Conservation (phyloP, 2,797 vertebrate genomes). For the Buceros bicornis region DNA sequence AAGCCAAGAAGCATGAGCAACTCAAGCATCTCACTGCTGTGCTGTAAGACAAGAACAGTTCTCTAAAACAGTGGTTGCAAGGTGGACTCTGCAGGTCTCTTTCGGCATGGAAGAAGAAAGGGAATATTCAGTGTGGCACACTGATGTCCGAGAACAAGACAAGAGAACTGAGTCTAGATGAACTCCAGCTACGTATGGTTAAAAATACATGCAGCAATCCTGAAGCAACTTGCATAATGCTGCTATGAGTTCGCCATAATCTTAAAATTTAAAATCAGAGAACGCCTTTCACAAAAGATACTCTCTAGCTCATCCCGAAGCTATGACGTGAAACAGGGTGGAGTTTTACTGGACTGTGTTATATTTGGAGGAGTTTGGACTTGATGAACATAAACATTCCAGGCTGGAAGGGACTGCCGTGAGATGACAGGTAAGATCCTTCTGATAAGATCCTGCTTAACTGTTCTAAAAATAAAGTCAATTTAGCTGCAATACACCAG, state of each 20-base stretch:
- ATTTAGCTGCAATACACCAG: background rate
- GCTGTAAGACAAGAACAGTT: background rate
- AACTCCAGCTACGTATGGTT: background rate
- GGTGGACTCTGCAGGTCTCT: background rate
- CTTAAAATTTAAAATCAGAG: background rate
- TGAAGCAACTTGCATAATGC: background rate
- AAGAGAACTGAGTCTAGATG: background rate
- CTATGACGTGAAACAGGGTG: slow-evolving; percentile 3
- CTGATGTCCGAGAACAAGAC: background rate
- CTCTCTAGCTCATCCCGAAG: background rate
- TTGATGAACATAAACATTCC: slow-evolving; percentile 29
- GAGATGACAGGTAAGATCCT: slow-evolving; percentile 14
- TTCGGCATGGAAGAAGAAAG: background rate
- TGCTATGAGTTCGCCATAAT: background rate
- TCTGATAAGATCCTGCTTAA: background rate
- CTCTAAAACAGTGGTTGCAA: background rate
- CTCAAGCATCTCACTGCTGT: background rate
- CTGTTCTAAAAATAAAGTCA: background rate
- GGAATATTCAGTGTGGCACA: background rate
- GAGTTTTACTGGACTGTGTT: slow-evolving; percentile 7
- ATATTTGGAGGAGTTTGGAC: slow-evolving; percentile 12
- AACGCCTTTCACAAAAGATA: background rate
- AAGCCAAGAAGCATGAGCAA: background rate
- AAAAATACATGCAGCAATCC: background rate
- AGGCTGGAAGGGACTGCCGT: background rate